phyloP scores from a whole-genome alignment of 2,888 invertebrate genomes.

The Schrankia costaestrigalis region DNA sequence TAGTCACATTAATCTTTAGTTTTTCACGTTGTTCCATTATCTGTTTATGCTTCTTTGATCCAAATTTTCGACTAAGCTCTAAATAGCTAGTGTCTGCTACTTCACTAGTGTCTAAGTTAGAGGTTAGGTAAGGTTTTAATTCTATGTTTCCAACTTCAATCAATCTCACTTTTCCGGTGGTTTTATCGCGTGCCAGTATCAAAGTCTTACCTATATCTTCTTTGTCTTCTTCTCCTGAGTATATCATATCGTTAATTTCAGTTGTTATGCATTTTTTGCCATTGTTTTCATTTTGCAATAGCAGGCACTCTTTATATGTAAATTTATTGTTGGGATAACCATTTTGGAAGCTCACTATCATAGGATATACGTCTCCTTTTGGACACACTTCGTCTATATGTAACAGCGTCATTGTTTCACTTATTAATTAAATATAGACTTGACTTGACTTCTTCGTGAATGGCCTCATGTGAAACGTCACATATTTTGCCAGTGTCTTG shows the following conservation, averaged over 20 bases:
- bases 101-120: constrained; percentile 32
- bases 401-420: constrained; percentile 37
- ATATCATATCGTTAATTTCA: constrained; percentile 47
- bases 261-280: constrained; percentile 40
- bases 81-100: constrained; percentile 48
- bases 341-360: constrained; percentile 61
- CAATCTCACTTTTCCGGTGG: constrained; percentile 60
- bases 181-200: constrained; percentile 51
- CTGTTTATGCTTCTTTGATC: constrained; percentile 82
- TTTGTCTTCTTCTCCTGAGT: constrained; percentile 52
- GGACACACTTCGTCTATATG: constrained; percentile 53
- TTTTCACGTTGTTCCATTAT: constrained; percentile 81
- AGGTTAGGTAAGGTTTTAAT: constrained; percentile 48
- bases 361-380: constrained; percentile 42
- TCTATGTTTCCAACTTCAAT: constrained; percentile 52
- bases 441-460: too few relatives aligned
- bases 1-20: constrained; percentile 79
- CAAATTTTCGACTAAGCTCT: constrained; percentile 82
- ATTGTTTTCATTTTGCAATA: constrained; percentile 42
- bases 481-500: too few relatives aligned
- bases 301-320: constrained; percentile 33
- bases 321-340: constrained; percentile 57
- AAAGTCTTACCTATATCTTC: constrained; percentile 53
- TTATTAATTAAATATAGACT: not conserved
- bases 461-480: too few relatives aligned